Conservation (phyloP, 2,113 vertebrate genomes). For the Cyrtonyx montezumae region DNA sequence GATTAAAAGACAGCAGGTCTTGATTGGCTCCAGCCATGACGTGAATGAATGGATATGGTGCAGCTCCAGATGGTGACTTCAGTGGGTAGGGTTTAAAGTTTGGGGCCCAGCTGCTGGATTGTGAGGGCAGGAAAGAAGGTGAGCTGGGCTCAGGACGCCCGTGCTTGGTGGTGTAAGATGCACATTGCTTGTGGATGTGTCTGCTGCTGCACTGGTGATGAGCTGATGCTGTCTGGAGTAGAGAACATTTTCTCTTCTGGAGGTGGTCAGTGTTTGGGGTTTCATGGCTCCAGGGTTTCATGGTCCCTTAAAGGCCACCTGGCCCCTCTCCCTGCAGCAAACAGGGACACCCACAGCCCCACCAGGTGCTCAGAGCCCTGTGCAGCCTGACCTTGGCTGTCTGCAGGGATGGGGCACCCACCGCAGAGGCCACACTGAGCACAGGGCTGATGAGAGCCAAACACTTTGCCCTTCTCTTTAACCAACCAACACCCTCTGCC, state of each 20-base stretch:
- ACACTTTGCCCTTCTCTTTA: not conserved
- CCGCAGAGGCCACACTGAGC: not conserved
- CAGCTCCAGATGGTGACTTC: not conserved
- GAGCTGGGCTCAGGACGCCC: not conserved
- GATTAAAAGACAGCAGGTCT: not conserved
- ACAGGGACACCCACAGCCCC: too few species aligned
- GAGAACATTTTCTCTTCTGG: not conserved
- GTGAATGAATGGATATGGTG: not conserved
- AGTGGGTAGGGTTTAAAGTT: not conserved
- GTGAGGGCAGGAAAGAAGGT: rapidly evolving
- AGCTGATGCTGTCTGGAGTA: not conserved
- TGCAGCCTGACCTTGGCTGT: too few species aligned
- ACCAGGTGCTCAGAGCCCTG: too few species aligned
- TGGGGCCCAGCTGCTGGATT: not conserved
- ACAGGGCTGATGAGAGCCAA: rapidly evolving
- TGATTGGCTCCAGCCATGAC: not conserved
- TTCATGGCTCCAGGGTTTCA: not conserved
- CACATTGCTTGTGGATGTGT: not conserved
- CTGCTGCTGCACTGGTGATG: not conserved
- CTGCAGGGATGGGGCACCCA: too few species aligned
- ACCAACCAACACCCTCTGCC: not conserved
- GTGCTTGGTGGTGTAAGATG: rapidly evolving
- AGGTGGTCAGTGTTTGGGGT: not conserved
- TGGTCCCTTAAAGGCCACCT: not conserved
- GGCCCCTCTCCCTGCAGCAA: too few species aligned